phyloP scores from a whole-genome alignment of 2,113 vertebrate species.

The Lepus timidus region DNA sequence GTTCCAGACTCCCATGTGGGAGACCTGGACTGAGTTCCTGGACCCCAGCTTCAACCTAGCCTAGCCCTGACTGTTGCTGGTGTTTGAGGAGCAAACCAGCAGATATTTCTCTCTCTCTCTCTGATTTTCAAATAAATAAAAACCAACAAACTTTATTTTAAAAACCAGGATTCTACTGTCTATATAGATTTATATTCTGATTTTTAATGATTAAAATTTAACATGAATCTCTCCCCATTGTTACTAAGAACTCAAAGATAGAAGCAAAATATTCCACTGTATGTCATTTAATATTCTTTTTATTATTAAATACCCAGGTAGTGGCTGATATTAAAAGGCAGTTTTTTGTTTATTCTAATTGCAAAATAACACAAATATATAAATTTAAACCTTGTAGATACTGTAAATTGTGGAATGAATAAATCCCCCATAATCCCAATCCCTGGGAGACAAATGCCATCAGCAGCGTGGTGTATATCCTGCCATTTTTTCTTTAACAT shows the following conservation, averaged over 20 bases:
- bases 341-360: constrained; percentile 22
- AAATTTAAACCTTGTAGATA: neutral
- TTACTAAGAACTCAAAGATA: neutral
- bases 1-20: too few relatives aligned
- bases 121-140: too few relatives aligned
- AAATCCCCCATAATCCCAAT: neutral
- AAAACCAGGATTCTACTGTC: neutral
- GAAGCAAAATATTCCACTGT: neutral
- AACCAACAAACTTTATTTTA: too few relatives aligned
- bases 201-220: neutral
- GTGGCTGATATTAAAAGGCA: neutral
- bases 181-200: neutral
- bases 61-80: too few relatives aligned
- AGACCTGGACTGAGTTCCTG: too few relatives aligned
- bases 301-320: neutral
- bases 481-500: neutral
- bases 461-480: neutral
- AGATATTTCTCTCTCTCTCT: too few relatives aligned
- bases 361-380: neutral
- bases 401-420: neutral
- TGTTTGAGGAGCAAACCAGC: too few relatives aligned
- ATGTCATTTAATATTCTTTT: neutral
- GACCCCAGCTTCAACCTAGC: too few relatives aligned
- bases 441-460: neutral
- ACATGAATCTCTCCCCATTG: neutral